Percentiles rank a stretch among this genome's conserved stretches.
These are phyloP conservation scores for Arctia plantaginis DNA, from an alignment of 2,888 invertebrate species.

Conservation along the genomic window DNA sequence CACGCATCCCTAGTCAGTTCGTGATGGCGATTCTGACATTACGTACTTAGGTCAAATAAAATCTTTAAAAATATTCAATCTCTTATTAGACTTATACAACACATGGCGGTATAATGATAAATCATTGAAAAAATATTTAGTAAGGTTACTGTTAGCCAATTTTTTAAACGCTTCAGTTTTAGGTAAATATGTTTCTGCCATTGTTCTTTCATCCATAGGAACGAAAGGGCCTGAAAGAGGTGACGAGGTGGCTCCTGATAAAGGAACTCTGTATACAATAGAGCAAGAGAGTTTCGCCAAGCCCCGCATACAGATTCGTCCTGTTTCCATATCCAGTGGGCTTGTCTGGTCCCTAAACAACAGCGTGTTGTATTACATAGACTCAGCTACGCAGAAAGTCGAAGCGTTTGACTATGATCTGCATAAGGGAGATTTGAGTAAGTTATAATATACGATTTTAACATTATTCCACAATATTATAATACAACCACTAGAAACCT, in stretches of 20 bases:
- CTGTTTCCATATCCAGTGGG: slow-evolving; percentile 90
- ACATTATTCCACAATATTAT: background rate
- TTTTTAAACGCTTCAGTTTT: too few species aligned
- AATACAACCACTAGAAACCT: background rate
- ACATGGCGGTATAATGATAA: too few species aligned
- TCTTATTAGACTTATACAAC: too few species aligned
- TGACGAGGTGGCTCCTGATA: slow-evolving; percentile 79
- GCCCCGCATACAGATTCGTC: slow-evolving; percentile 64
- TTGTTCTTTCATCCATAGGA: slow-evolving; percentile 66
- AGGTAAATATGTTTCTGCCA: too few species aligned
- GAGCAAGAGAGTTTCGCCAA: slow-evolving; percentile 59
- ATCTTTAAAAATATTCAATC: too few species aligned
- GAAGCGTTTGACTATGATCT: slow-evolving; percentile 89
- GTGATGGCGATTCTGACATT: too few species aligned
- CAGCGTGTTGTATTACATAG: slow-evolving; percentile 90
- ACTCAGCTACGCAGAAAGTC: slow-evolving; percentile 88
- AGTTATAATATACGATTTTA: slow-evolving; percentile 33
- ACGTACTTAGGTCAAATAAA: too few species aligned
- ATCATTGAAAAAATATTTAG: too few species aligned
- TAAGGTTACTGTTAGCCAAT: too few species aligned
- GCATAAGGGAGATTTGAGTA: slow-evolving; percentile 67
- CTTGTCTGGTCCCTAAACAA: slow-evolving; percentile 90
- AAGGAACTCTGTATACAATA: slow-evolving; percentile 86
- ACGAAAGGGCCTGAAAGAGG: slow-evolving; percentile 87
- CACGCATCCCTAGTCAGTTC: too few species aligned